phyloP scores from a whole-genome alignment of 2,888 invertebrate species.

The Agonopterix subpropinquella region DNA sequence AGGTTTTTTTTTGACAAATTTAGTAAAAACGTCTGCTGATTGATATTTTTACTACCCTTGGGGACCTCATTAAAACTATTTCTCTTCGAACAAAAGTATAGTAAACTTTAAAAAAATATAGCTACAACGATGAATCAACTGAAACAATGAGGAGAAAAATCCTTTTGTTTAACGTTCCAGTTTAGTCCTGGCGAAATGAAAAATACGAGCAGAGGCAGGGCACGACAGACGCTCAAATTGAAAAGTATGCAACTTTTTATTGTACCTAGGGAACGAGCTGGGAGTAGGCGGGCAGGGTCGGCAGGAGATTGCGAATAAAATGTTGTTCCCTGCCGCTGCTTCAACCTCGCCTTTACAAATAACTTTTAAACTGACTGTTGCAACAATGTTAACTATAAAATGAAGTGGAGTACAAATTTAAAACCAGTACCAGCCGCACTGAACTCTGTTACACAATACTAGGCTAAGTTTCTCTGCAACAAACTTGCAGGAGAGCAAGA shows the following conservation, averaged over 20 bases:
- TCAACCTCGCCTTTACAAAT: slow-evolving; percentile 18
- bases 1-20: no score
- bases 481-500: neutral
- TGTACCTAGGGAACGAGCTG: slow-evolving; percentile 22
- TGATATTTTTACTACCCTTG: no score
- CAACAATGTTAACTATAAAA: slow-evolving; percentile 5
- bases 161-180: slow-evolving; percentile 53
- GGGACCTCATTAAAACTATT: neutral
- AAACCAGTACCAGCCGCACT: neutral
- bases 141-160: slow-evolving; percentile 53
- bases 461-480: neutral
- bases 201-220: slow-evolving; percentile 46
- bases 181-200: slow-evolving; percentile 50
- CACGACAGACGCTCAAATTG: slow-evolving; percentile 47
- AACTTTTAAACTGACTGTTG: slow-evolving; percentile 10
- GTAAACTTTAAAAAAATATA: slow-evolving; percentile 1
- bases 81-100: neutral
- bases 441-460: neutral
- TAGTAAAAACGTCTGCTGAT: no score
- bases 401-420: neutral
- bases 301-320: slow-evolving; percentile 43
- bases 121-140: slow-evolving; percentile 20
- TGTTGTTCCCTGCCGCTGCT: slow-evolving; percentile 20
- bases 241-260: slow-evolving; percentile 62
- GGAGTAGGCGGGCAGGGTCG: slow-evolving; percentile 22